Percentiles rank a stretch among this genome's conserved stretches.
Evolutionary conservation across 37 sponge, comb jelly and placozoan genomes (phyloP).

Genomic region (Eunapius fragilis): DNA sequence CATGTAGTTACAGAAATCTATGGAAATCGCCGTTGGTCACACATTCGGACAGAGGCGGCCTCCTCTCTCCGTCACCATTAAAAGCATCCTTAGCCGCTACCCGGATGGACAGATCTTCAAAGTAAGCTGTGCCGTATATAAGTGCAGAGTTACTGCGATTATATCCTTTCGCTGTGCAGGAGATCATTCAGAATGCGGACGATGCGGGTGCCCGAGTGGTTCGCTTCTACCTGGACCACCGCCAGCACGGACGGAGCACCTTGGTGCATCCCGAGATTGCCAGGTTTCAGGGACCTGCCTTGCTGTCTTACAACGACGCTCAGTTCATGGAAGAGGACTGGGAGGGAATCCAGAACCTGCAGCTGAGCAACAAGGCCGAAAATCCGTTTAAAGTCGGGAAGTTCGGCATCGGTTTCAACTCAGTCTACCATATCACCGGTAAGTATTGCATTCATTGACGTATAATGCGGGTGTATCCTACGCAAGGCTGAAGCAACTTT

Average conservation of each 20-base stretch:
- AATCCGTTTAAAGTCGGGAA: slow-evolving; percentile 59
- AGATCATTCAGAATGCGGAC: slow-evolving; percentile 79
- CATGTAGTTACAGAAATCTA: no score
- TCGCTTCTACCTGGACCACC: slow-evolving; percentile 47
- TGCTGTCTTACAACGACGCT: slow-evolving; percentile 61
- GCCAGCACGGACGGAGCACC: not conserved
- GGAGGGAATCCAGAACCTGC: slow-evolving; percentile 38
- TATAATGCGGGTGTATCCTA: no score
- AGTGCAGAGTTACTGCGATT: not conserved
- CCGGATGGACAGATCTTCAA: slow-evolving; percentile 37
- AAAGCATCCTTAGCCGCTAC: slow-evolving; percentile 16
- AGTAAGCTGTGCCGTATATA: not conserved
- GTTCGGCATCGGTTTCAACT: slow-evolving; percentile 65
- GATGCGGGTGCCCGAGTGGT: slow-evolving; percentile 69
- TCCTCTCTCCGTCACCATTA: slow-evolving; percentile 23
- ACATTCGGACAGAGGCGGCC: slow-evolving; percentile 13
- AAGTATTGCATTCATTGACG: not conserved
- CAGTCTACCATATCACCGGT: slow-evolving; percentile 72
- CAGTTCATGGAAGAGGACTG: slow-evolving; percentile 50
- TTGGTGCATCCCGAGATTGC: slow-evolving; percentile 2
- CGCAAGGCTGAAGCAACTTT: no score
- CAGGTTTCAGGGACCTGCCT: slow-evolving; percentile 42
- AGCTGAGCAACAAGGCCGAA: slow-evolving; percentile 42
- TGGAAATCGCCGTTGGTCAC: not conserved
- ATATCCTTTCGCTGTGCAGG: slow-evolving; percentile 13